phyloP scores from a whole-genome alignment of 2,113 vertebrate genomes.

The Dinomys branickii region DNA sequence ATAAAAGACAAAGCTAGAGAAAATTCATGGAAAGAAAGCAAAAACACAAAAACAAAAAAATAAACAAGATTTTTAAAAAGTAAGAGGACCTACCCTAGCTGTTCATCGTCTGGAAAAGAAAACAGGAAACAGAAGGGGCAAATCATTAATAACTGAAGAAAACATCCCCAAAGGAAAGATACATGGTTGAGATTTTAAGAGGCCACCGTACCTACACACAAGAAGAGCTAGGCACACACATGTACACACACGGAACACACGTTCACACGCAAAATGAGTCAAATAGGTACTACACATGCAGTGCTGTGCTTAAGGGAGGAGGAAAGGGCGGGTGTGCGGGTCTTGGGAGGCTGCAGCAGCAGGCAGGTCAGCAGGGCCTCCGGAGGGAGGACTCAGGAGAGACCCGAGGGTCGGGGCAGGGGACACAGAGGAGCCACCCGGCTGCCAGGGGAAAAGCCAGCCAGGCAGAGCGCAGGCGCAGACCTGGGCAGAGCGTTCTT shows the following conservation, averaged over 20 bases:
- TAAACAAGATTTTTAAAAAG: not conserved
- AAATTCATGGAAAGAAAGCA: not conserved
- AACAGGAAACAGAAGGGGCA: not conserved
- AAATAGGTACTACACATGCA: too few relatives aligned
- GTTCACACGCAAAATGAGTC: not conserved
- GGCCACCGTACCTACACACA: not conserved
- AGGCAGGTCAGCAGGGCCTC: not conserved
- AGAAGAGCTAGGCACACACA: not conserved
- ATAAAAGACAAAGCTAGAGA: not conserved
- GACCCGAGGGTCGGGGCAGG: not conserved
- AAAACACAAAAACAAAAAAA: not conserved
- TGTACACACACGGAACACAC: not conserved
- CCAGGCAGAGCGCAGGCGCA: not conserved
- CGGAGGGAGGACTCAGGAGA: not conserved
- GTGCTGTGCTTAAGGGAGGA: not conserved
- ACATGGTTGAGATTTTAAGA: not conserved
- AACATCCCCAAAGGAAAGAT: not conserved
- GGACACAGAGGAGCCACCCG: not conserved
- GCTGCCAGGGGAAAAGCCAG: not conserved
- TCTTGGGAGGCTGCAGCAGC: fast-evolving
- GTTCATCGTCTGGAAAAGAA: not conserved
- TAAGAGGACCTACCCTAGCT: not conserved
- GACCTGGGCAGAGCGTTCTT: not conserved
- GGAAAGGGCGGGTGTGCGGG: not conserved
- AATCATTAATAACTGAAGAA: not conserved